Conservation (phyloP, 2,888 invertebrate genomes). For the Asteroscopus sphinx region DNA sequence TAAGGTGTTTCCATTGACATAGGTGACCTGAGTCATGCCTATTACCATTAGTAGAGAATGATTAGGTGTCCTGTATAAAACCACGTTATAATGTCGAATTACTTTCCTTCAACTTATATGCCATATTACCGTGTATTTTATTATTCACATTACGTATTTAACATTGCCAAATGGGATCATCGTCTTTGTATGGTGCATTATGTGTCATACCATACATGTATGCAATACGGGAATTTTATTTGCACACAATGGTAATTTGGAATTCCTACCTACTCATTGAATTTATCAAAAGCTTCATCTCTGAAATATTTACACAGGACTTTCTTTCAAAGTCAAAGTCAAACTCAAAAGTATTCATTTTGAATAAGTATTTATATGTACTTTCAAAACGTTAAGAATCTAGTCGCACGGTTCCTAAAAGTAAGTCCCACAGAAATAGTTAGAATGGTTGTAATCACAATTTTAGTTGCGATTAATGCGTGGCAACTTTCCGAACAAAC, state of each 20-base stretch:
- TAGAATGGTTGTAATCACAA: no score
- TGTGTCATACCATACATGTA: conserved; percentile 27
- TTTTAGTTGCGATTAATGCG: no score
- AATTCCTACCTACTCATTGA: conserved; percentile 29
- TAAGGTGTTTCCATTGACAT: no score
- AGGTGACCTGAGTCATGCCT: no score
- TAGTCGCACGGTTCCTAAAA: no score
- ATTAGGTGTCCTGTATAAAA: conserved; percentile 6
- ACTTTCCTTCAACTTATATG: not conserved
- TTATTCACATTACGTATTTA: conserved; percentile 21
- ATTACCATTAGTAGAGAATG: no score
- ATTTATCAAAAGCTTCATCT: conserved; percentile 28
- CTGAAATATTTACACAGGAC: conserved; percentile 9
- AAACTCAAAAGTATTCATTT: no score
- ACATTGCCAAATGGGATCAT: conserved; percentile 20
- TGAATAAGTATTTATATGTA: no score
- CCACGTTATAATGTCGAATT: conserved; percentile 5
- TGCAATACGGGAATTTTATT: conserved; percentile 32
- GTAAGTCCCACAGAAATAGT: no score
- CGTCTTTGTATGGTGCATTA: conserved; percentile 15
- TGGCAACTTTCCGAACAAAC: no score
- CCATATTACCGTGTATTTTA: conserved; percentile 2
- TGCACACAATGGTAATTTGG: conserved; percentile 43
- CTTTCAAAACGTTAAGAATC: no score
- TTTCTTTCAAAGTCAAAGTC: no score